Percentiles rank a stretch among this genome's conserved stretches.
phyloP scores from a whole-genome alignment of 2,113 vertebrate species.

The Polyodon spathula region DNA sequence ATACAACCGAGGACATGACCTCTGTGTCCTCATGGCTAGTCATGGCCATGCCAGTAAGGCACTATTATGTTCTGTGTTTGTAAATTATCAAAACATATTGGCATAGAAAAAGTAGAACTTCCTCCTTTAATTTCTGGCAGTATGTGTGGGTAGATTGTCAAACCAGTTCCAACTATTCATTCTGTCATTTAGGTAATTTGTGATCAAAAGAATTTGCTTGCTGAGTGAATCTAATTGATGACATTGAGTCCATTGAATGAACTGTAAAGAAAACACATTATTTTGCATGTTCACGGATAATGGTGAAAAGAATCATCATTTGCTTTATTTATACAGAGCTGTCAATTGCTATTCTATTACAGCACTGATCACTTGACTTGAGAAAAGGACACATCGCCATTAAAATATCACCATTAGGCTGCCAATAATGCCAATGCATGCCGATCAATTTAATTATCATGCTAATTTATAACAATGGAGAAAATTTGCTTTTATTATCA shows the following conservation, averaged over 20 bases:
- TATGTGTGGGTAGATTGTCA: not conserved
- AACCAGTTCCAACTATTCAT: too few species aligned
- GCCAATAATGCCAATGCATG: not conserved
- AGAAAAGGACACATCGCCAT: not conserved
- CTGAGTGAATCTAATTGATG: not conserved
- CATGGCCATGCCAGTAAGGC: too few species aligned
- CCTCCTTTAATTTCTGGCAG: not conserved
- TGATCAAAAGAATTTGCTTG: too few species aligned
- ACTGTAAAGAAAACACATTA: conserved; percentile 1
- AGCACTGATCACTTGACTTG: too few species aligned
- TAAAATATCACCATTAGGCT: not conserved
- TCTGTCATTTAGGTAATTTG: too few species aligned
- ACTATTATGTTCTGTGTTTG: conserved; percentile 10
- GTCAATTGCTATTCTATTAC: conserved; percentile 1
- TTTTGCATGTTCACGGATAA: not conserved
- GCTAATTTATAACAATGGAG: not conserved
- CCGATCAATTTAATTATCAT: conserved; percentile 2
- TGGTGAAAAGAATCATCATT: not conserved
- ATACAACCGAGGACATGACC: too few species aligned
- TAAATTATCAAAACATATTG: conserved; percentile 10
- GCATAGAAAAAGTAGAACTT: not conserved
- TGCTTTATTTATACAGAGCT: not conserved
- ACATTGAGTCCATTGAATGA: not conserved
- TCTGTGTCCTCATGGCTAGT: too few species aligned
- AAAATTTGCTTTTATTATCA: not conserved